A percentile compares a stretch with the other conserved stretches of the same genome.
Conservation (phyloP, 2,888 invertebrate species). For the Dimorphilus gyrociliatus region DNA sequence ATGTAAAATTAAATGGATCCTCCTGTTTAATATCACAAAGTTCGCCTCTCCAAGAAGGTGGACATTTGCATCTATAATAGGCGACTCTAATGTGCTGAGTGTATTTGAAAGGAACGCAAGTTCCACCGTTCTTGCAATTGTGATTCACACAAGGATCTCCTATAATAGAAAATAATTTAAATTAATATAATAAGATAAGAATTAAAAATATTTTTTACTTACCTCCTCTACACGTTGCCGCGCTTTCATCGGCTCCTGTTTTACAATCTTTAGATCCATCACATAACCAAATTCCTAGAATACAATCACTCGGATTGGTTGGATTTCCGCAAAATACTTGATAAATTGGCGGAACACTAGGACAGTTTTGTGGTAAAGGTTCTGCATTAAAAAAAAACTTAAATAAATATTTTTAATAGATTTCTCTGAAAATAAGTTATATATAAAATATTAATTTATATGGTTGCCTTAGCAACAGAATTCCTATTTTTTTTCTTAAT, state of each 20-base stretch:
- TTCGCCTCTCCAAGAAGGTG: slow-evolving; percentile 40
- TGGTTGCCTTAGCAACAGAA: too few relatives aligned
- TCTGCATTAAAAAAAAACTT: background rate
- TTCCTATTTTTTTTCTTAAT: too few relatives aligned
- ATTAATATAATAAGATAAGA: background rate
- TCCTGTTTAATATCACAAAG: slow-evolving; percentile 41
- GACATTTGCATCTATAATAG: slow-evolving; percentile 41
- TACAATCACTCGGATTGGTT: slow-evolving; percentile 10
- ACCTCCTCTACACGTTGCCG: slow-evolving; percentile 15
- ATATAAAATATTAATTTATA: too few relatives aligned
- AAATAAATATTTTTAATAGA: too few relatives aligned
- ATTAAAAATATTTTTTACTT: background rate
- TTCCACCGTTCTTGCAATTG: slow-evolving; percentile 10
- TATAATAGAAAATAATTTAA: slow-evolving; percentile 4
- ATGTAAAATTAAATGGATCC: too few relatives aligned
- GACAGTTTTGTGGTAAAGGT: slow-evolving; percentile 3
- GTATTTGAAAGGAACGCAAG: slow-evolving; percentile 7
- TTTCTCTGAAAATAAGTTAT: too few relatives aligned
- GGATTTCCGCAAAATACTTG: slow-evolving; percentile 12
- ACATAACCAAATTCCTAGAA: slow-evolving; percentile 13
- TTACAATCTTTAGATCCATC: slow-evolving; percentile 15
- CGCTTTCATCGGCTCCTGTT: slow-evolving; percentile 14
- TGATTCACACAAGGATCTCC: slow-evolving; percentile 9
- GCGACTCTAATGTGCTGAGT: slow-evolving; percentile 6
- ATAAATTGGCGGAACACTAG: slow-evolving; percentile 5